phyloP scores from a whole-genome alignment of 1,140 invertebrate genomes.

The Listronotus bonariensis region DNA sequence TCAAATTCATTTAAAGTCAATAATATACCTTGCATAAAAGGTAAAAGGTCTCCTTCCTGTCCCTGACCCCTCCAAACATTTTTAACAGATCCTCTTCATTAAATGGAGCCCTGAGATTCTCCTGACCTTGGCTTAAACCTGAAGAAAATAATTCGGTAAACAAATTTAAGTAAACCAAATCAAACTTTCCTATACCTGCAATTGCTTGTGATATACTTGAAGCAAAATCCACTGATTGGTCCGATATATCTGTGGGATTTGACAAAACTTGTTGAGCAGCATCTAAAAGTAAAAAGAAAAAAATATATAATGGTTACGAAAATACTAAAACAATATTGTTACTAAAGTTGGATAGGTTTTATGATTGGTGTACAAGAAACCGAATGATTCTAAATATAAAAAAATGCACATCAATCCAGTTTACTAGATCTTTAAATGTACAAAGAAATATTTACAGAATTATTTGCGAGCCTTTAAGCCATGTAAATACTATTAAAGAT shows the following conservation, averaged over 20 bases:
- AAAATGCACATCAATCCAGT: no score
- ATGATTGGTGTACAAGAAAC: no score
- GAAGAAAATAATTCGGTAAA: background rate
- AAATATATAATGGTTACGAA: no score
- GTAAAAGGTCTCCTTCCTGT: conserved; percentile 67
- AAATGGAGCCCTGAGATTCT: conserved; percentile 60
- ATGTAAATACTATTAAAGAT: no score
- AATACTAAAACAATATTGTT: no score
- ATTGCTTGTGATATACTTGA: conserved; percentile 52
- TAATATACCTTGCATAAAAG: conserved; percentile 81
- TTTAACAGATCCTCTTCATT: conserved; percentile 61
- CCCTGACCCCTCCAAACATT: conserved; percentile 57
- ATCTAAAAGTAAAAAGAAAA: conserved; percentile 33
- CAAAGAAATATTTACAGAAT: no score
- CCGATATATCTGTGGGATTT: conserved; percentile 46
- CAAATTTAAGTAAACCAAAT: background rate
- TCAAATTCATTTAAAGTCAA: no score
- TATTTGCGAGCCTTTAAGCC: no score
- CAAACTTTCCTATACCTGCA: conserved; percentile 1
- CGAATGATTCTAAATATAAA: no score
- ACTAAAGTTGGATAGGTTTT: no score
- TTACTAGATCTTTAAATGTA: no score
- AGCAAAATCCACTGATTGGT: conserved; percentile 47
- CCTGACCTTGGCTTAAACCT: conserved; percentile 58
- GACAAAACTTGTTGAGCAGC: conserved; percentile 50